phyloP scores from a whole-genome alignment of 2,888 invertebrate genomes.

The Aricia artaxerxes region DNA sequence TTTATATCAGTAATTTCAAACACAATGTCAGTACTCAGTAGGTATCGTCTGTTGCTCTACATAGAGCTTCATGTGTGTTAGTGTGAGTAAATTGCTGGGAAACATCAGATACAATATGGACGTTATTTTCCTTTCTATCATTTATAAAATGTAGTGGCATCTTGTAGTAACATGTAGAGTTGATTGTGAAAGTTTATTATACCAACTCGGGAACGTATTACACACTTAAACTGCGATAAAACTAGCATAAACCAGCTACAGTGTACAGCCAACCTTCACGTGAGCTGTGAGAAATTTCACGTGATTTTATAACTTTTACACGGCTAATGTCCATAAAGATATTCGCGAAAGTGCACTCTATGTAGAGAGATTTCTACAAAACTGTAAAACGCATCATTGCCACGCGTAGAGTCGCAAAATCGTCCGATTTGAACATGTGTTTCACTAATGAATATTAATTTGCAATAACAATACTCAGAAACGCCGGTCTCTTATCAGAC shows the following conservation, averaged over 20 bases:
- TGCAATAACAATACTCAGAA: not conserved
- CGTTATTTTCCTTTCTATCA: not conserved
- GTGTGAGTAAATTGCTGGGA: not conserved
- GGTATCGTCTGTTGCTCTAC: not conserved
- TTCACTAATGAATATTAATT: conserved; percentile 15
- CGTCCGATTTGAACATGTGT: conserved; percentile 7
- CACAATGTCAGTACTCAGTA: conserved; percentile 12
- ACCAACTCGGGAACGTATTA: not conserved
- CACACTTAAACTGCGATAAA: conserved; percentile 15
- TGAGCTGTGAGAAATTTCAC: conserved; percentile 13
- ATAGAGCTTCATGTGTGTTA: not conserved
- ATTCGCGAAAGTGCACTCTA: conserved; percentile 12
- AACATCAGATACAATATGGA: not conserved
- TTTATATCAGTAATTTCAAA: not conserved
- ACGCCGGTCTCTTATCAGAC: conserved; percentile 2
- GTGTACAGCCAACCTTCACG: not conserved
- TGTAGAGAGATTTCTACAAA: not conserved
- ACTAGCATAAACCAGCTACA: conserved; percentile 18
- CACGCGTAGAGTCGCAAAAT: not conserved
- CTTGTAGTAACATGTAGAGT: conserved; percentile 3
- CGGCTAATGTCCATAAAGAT: not conserved
- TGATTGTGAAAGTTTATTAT: conserved; percentile 24
- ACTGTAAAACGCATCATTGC: not conserved
- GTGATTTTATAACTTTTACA: conserved; percentile 19
- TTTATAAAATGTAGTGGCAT: not conserved